A percentile compares a stretch with the other conserved stretches of the same genome.
These are phyloP conservation scores for Glaucidium brasilianum DNA, from an alignment of 2,113 vertebrate genomes.

Conservation along the genomic window DNA sequence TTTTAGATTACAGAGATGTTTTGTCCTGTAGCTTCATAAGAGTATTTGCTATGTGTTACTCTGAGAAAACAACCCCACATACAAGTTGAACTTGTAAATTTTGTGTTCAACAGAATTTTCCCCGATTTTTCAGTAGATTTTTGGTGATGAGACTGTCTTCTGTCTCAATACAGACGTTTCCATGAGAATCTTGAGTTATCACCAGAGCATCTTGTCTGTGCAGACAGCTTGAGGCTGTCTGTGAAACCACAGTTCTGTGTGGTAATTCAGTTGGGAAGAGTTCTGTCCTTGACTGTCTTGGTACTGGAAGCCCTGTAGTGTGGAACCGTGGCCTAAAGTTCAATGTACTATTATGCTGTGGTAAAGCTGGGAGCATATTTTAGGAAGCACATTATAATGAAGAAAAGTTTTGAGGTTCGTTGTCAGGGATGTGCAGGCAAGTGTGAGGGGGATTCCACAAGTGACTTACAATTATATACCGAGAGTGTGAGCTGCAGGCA, in stretches of 20 bases:
- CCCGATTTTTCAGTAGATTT: neutral
- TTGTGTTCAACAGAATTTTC: neutral
- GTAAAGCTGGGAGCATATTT: neutral
- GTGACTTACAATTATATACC: neutral
- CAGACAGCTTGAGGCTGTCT: neutral
- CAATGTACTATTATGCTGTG: fast-evolving
- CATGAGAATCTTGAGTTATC: neutral
- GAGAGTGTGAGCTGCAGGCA: neutral
- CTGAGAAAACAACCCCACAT: fast-evolving
- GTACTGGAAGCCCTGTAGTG: neutral
- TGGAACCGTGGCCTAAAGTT: neutral
- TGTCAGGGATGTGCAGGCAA: neutral
- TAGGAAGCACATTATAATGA: neutral
- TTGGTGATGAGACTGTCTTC: neutral
- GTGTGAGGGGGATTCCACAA: neutral
- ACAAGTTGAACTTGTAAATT: neutral
- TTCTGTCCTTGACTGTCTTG: neutral
- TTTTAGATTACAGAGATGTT: neutral
- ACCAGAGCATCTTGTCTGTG: neutral
- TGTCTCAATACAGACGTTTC: neutral
- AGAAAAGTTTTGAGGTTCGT: neutral
- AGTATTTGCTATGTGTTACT: neutral
- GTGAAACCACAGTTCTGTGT: neutral
- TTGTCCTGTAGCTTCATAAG: neutral
- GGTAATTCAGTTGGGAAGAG: neutral